Evolutionary conservation across 2,888 invertebrate genomes (phyloP), one percentile per base, ranked within the genome.

Genomic region (Galeopsomyia nigrocyanea): DNA sequence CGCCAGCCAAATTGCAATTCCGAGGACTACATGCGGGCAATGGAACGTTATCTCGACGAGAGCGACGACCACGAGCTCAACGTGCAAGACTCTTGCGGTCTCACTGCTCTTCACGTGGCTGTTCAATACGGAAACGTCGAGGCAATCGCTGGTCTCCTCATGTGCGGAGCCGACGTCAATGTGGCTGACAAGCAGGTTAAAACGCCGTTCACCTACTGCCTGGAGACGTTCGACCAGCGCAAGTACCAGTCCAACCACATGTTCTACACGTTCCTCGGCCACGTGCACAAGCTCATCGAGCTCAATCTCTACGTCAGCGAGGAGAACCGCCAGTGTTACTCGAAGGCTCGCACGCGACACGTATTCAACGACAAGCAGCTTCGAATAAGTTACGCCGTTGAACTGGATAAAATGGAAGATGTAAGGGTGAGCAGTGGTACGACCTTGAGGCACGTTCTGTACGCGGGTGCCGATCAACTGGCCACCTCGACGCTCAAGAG

Each of bases 361-460:
- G 55, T 56, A 1, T 74, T 74, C 51, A 67, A 74, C 26, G 74
- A 74, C 47, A 64, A 68, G 13, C 70, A 64, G 50, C 21, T 68
- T 21, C 47, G 58, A 51, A 9, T 47, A 14, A 55, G 56, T 10
- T 71, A 71, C 46, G 56, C 17, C 0, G 7, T 53, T 2, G 74
- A 74, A 55, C 68, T 74, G 7, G 74, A 71, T 50, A 71, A 74
- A 47, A 74, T 74, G 74, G 49, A 74, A 49, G 74, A 74, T 26
- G 74, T 74, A 7, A 21, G 19, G 0, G 49, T 74, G 9, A 58
- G 55, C 21, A 49, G 21, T 7, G 1, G 47, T 16, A 70, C 67
- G 3, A 67, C 26, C 6, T 19, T 74, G 19, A 22, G 67, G 13
- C 14, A 66, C 2, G 67, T 71, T 13, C 50, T 74, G 1, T 68